A percentile compares a stretch with the other conserved stretches of the same genome.
Conservation (phyloP, 2,888 invertebrate species). For the Entomobrya multifasciata region DNA sequence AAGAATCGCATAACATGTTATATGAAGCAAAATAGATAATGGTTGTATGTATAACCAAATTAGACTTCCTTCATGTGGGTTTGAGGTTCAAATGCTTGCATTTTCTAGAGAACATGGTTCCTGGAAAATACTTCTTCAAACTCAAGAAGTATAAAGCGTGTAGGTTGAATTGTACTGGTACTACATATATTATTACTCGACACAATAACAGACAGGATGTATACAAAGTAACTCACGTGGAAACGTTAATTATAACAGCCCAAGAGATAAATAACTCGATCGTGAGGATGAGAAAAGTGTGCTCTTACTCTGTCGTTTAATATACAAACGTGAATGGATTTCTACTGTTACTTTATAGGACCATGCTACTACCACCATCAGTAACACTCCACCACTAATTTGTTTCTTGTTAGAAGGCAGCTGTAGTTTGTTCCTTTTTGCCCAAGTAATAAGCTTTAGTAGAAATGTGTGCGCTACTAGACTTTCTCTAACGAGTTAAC, state of each 20-base stretch:
- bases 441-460: slow-evolving; percentile 8
- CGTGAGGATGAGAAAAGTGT: slow-evolving; percentile 64
- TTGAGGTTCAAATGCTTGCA: too few species aligned
- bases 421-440: neutral
- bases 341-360: neutral
- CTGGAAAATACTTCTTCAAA: too few species aligned
- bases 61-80: too few species aligned
- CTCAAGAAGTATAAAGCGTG: too few species aligned
- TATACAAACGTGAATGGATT: neutral
- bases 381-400: slow-evolving; percentile 3
- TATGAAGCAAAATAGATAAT: too few species aligned
- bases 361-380: neutral
- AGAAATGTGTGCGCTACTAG: neutral
- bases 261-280: slow-evolving; percentile 78
- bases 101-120: too few species aligned
- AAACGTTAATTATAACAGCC: slow-evolving; percentile 80
- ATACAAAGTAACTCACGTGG: slow-evolving; percentile 75
- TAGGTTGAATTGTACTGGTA: too few species aligned
- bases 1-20: too few species aligned
- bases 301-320: slow-evolving; percentile 11
- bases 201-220: slow-evolving; percentile 76
- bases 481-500: neutral
- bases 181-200: slow-evolving; percentile 8
- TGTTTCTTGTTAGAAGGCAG: neutral
- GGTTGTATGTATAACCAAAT: too few species aligned